These are phyloP conservation scores for Platycheirus albimanus DNA, from an alignment of 2,888 invertebrate genomes.

Conservation along the genomic window DNA sequence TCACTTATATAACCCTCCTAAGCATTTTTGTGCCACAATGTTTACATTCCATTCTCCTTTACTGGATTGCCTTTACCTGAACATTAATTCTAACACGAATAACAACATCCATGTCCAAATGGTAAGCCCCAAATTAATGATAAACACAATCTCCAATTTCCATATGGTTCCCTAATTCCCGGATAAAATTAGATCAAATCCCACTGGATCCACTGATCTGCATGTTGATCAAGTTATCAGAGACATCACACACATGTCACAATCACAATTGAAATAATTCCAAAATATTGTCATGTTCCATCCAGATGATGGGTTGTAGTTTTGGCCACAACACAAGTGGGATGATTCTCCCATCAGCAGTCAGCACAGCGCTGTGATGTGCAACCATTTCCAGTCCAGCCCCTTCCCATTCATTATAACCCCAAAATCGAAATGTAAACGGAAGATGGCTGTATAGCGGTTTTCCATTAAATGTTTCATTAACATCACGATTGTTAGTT, in stretches of 20 bases:
- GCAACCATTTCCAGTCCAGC: no score
- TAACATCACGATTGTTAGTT: conserved; percentile 46
- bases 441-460: conserved; percentile 19
- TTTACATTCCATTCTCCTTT: conserved; percentile 7
- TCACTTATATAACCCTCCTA: no score
- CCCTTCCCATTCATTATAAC: conserved; percentile 30
- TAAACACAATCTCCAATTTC: conserved; percentile 55
- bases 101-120: conserved; percentile 21
- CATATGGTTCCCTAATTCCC: conserved; percentile 33
- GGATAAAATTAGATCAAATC: conserved; percentile 58
- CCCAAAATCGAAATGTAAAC: conserved; percentile 16
- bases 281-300: conserved; percentile 60
- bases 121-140: conserved; percentile 55
- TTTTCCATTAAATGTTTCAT: conserved; percentile 54
- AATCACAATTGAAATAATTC: conserved; percentile 63
- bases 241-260: conserved; percentile 45
- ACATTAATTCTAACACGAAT: conserved; percentile 50
- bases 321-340: conserved; percentile 42
- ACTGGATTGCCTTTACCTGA: conserved; percentile 42
- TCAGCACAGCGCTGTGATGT: no score
- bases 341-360: conserved; percentile 30
- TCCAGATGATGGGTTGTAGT: conserved; percentile 24
- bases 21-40: conserved; percentile 25
- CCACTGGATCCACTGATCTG: conserved; percentile 51
- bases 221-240: conserved; percentile 63